Evolutionary conservation across 2,113 vertebrate species (phyloP), one percentile per base, ranked within the genome.

Genomic region (Coptodon rendalli): DNA sequence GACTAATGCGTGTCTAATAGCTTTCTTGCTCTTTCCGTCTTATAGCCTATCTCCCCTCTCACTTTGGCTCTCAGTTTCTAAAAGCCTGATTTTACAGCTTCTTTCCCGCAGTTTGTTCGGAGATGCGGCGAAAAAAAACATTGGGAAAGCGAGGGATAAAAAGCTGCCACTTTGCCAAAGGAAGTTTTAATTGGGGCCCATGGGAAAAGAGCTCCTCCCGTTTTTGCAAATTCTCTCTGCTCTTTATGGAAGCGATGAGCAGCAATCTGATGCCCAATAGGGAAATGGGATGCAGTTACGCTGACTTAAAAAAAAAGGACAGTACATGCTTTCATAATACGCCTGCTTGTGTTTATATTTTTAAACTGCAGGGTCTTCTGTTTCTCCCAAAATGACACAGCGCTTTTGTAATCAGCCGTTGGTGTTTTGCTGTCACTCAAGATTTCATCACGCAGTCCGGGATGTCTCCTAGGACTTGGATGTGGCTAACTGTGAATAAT

Each of bases 161-260:
- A 95, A 95, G 90, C 92, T 86, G 80, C 90, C 91, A 90, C 92
- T 95, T 94, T 91, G 94, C 94, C 94, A 93, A 94, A 94, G 92
- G 91, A 96, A 93, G 91, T 95, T 96, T 96, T 97, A 97, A 97
- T 97, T 96, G 95, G 95, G 87, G 87, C 96, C 92, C 95, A 86
- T 34, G 96, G 96, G 96, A 91, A 84, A 80, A 59, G 50, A 79
- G 86, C 90, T 91, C 87, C 91, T 89, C 89, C 81, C 22, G 34
- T 88, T 93, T 91, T 93, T 94, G 87, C 90, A 93, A 93, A 95
- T 94, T 90, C 91, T 88, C 85, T 89, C 89, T 89, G 90, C 91
- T 90, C 92, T 96, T 95, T 91, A 95, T 94, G 91, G 89, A 85
- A 83, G 88, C 94, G 87, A 89, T 87, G 87, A 95, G 85, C 90